Evolutionary conservation across 1,140 invertebrate species (phyloP), one percentile per base, ranked within the genome.

Genomic region (Eufriesea mexicana): DNA sequence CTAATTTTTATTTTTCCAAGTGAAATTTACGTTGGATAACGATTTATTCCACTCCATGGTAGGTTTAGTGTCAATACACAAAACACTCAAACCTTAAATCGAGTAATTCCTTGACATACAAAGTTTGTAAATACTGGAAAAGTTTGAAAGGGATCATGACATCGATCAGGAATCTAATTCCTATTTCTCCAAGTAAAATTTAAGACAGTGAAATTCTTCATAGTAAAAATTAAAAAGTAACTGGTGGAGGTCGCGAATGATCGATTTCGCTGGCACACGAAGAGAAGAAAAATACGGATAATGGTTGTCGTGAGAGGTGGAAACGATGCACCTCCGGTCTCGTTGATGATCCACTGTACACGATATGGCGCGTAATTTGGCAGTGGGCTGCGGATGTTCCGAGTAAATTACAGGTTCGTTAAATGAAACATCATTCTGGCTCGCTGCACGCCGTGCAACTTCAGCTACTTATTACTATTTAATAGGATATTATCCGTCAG

Each of bases 401-500:
- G 70, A 72, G 70, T 42, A 72, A 72, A 72, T 72, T 72, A 72
- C 51, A 57, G 70, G 70, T 57, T 57, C 70, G 51, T 72, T 72
- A 55, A 72, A 72, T 72, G 70, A 55, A 72, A 72, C 70, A 72
- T 72, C 70, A 72, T 55, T 72, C 28, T 20, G 20, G 20, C 12
- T 5, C 20, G 18, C 28, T 42, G 70, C 2, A 23, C 25, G 28
- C 49, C 28, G 8, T 12, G 28, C n/a, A 42, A 42, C 51, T 42
- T 72, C 70, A 18, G 20, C 70, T 55, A 72, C 70, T 72, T 72
- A 72, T 72, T 72, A 72, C 70, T 72, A 72, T 72, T 72, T 72
- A 72, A 72, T 72, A 72, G 70, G 49, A 35, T 49, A 72, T 72
- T 72, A 55, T 55, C 23, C 45, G 42, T 18, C 47, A 12, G 42